Base-by-base conservation (phyloP, 2,113 vertebrate genomes). In the Cygnus atratus region DNA sequence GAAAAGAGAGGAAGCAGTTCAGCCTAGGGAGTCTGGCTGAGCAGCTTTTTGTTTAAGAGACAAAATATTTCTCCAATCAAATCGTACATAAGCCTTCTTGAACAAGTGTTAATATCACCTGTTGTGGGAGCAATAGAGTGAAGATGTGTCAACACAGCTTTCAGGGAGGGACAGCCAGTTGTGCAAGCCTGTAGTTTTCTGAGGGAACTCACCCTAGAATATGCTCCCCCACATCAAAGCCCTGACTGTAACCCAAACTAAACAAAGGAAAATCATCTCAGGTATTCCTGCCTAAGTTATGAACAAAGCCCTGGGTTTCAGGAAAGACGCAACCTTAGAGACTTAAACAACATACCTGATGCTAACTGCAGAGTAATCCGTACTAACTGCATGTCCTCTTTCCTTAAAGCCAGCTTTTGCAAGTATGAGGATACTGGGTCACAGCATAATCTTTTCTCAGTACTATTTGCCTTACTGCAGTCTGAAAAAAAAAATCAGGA, bases 401-500 rank as follows among this genome's bases (percentile, higher is more conserved):
- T 84, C 19, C 87, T 94, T 76, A 33, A 76, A 96, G 95, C 63
- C 72, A 94, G 14, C 66, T 87, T 84, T 48, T 95, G 87, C 7
- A 48, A 82, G 18, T 61, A 75, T 68, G 73, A 92, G 87, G 80
- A 94, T 61, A 44, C 31, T 79, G 92, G 76, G 18, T 61, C 8
- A 41, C 39, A 72, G 6, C 13, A 61, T 16, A 65, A 65, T 33
- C 2, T 61, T 80, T 61, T 6, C 11, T 48, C 26, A 13, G 0
- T 59, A 8, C 46, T 76, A 31, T 82, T 79, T 92, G 12, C 25
- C 37, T 82, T 72, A 10, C 71, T 6, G 59, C 1, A 4, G 11
- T 17, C 20, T 73, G 5, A 88, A 14, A 92, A 46, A 79, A 28
- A 76, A 25, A 52, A 4, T 83, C 12, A 46, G 33, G 22, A 61